A percentile compares a stretch with the other conserved stretches of the same genome.
These are phyloP conservation scores for Amiota communis DNA, from an alignment of 2,888 invertebrate genomes.

Conservation along the genomic window DNA sequence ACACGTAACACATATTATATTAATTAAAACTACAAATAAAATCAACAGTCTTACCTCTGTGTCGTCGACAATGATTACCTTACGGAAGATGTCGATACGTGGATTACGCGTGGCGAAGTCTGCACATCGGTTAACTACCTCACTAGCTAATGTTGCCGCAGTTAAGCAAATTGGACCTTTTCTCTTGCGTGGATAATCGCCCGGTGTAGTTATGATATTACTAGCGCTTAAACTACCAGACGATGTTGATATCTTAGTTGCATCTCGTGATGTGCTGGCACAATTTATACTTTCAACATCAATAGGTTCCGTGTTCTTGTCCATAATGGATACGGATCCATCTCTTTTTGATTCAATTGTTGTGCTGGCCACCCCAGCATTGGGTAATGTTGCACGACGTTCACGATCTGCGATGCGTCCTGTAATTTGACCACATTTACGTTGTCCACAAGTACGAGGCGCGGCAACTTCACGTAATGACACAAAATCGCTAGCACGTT, in stretches of 20 bases:
- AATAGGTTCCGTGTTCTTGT: conserved; percentile 43
- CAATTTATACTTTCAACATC: conserved; percentile 9
- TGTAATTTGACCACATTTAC: conserved; percentile 58
- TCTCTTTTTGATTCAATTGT: conserved; percentile 34
- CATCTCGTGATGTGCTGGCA: conserved; percentile 58
- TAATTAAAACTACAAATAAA: no score
- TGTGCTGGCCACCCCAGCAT: conserved; percentile 43
- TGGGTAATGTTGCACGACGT: conserved; percentile 51
- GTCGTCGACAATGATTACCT: conserved; percentile 73
- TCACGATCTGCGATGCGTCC: conserved; percentile 34
- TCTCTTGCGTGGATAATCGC: conserved; percentile 70
- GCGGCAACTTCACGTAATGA: conserved; percentile 38
- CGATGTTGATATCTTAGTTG: conserved; percentile 65
- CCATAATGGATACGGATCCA: conserved; percentile 36
- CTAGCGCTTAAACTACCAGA: conserved; percentile 68
- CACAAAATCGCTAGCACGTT: conserved; percentile 45
- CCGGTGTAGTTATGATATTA: conserved; percentile 70
- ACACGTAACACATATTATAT: no score
- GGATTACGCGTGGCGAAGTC: conserved; percentile 50
- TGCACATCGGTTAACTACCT: conserved; percentile 28
- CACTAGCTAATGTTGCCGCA: conserved; percentile 45
- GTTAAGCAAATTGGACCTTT: conserved; percentile 70
- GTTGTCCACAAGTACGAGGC: conserved; percentile 55
- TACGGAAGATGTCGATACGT: conserved; percentile 69
- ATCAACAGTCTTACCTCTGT: conserved; percentile 64